phyloP scores from a whole-genome alignment of 2,113 vertebrate genomes.

The Gopherus evgoodei region DNA sequence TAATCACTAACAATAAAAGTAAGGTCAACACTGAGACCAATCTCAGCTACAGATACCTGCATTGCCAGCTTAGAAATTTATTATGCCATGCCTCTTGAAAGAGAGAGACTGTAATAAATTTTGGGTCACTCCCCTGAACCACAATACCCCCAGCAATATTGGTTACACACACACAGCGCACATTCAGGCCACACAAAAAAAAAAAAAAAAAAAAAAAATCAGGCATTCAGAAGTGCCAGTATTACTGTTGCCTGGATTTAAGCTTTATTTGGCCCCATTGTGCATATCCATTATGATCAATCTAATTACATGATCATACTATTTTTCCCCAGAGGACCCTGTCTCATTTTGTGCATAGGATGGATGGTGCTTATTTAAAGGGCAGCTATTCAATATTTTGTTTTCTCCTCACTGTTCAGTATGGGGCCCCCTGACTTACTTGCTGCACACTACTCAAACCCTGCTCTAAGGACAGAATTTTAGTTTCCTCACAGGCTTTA shows the following conservation, averaged over 20 bases:
- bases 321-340: too few relatives aligned
- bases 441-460: too few relatives aligned
- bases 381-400: too few relatives aligned
- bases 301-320: too few relatives aligned
- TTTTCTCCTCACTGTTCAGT: too few relatives aligned
- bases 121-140: neutral
- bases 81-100: neutral
- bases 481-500: too few relatives aligned
- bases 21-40: neutral
- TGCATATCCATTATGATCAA: neutral
- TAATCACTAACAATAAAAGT: neutral
- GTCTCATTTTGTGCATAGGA: neutral
- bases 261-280: neutral
- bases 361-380: neutral
- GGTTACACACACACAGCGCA: neutral
- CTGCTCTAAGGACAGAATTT: too few relatives aligned
- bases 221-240: neutral
- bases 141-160: neutral
- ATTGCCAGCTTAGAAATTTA: neutral
- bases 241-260: neutral
- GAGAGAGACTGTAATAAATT: neutral
- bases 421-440: neutral
- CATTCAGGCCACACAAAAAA: neutral
- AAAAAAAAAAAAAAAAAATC: too few relatives aligned
- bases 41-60: neutral